Percentiles rank a stretch among this genome's conserved stretches.
Conservation (phyloP, 2,113 vertebrate genomes). For the Eurystomus gularis region DNA sequence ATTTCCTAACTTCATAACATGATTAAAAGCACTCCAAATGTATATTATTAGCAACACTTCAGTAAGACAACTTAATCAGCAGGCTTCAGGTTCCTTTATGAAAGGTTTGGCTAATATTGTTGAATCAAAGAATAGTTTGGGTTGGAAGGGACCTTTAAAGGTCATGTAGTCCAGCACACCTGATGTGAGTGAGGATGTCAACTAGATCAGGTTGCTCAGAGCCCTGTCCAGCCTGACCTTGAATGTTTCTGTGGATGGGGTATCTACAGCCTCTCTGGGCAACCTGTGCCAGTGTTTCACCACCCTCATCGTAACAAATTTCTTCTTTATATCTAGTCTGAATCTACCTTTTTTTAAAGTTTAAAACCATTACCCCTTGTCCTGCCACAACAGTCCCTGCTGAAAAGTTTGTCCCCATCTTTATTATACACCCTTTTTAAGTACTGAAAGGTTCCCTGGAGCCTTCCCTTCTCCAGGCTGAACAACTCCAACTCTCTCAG, state of each 20-base stretch:
- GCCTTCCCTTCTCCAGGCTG: neutral
- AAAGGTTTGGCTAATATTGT: neutral
- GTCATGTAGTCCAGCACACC: neutral
- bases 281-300: neutral
- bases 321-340: neutral
- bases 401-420: neutral
- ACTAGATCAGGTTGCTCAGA: neutral
- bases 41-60: neutral
- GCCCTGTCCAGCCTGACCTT: neutral
- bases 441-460: neutral
- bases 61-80: constrained; percentile 6
- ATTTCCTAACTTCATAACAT: constrained; percentile 46
- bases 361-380: neutral
- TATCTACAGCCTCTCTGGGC: neutral
- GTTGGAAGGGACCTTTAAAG: neutral
- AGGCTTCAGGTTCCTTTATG: neutral
- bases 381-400: neutral
- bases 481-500: neutral
- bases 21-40: constrained; percentile 27
- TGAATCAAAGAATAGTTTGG: neutral
- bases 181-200: neutral
- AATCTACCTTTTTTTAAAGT: neutral
- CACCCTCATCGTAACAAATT: neutral
- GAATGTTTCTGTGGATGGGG: neutral
- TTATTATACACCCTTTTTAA: neutral